A percentile compares a stretch with the other conserved stretches of the same genome.
These are phyloP conservation scores for Hemistola chrysoprasaria DNA, from an alignment of 2,888 invertebrate species.

Conservation along the genomic window DNA sequence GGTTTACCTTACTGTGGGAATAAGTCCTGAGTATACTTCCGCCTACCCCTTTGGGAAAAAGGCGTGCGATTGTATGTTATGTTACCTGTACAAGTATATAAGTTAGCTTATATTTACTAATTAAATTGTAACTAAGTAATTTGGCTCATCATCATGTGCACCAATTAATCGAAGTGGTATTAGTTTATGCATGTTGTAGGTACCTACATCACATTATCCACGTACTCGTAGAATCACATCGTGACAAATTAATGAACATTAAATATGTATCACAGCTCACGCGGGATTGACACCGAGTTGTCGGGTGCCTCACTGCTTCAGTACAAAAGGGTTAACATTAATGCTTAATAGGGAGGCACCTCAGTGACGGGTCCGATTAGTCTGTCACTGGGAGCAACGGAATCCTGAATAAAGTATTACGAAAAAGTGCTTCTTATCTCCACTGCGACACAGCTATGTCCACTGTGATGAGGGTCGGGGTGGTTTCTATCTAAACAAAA, in stretches of 20 bases:
- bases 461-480: conserved; percentile 70
- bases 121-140: not conserved
- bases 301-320: conserved; percentile 56
- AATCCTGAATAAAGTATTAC: conserved; percentile 79
- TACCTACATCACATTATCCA: not conserved
- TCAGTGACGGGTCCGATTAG: conserved; percentile 75
- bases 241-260: conserved; percentile 76
- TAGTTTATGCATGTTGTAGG: conserved; percentile 1
- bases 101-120: no score
- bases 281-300: conserved; percentile 70
- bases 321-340: conserved; percentile 77
- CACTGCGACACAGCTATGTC: conserved; percentile 47
- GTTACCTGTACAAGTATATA: no score
- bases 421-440: conserved; percentile 79
- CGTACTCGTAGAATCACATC: conserved; percentile 35
- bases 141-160: not conserved
- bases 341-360: conserved; percentile 71
- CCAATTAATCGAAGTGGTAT: conserved; percentile 5
- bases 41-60: no score
- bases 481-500: conserved; percentile 28
- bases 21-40: no score
- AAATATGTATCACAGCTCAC: conserved; percentile 65
- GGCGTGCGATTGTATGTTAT: no score
- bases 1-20: no score
- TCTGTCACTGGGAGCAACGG: conserved; percentile 75